Percentiles rank a stretch among this genome's conserved stretches.
These are phyloP conservation scores for Atopsyche davidsoni DNA, from an alignment of 1,140 invertebrate species.

Conservation along the genomic window DNA sequence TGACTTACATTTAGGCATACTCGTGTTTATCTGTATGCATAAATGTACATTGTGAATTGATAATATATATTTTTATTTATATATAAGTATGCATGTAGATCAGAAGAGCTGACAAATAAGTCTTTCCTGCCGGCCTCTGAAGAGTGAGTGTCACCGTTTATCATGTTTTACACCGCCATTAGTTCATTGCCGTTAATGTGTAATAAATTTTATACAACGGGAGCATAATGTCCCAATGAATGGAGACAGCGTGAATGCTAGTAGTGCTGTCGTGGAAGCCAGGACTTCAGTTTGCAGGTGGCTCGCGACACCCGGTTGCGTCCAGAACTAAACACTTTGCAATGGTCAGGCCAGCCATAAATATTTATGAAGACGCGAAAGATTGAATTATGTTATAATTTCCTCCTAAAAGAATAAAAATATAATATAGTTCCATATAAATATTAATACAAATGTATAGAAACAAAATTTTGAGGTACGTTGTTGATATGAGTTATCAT, in stretches of 20 bases:
- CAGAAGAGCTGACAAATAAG: slow-evolving; percentile 16
- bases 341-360: slow-evolving; percentile 7
- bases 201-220: slow-evolving; percentile 29
- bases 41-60: too few relatives aligned
- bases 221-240: slow-evolving; percentile 15
- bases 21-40: too few relatives aligned
- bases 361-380: slow-evolving; percentile 5
- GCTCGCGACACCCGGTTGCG: background rate
- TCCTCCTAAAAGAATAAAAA: slow-evolving; percentile 14
- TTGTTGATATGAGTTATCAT: slow-evolving; percentile 13
- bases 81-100: slow-evolving; percentile 3
- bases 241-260: slow-evolving; percentile 17
- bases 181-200: slow-evolving; percentile 24
- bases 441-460: slow-evolving; percentile 18
- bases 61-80: slow-evolving; percentile 12
- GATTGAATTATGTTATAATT: slow-evolving; percentile 12
- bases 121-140: slow-evolving; percentile 2
- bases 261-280: slow-evolving; percentile 1
- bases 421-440: slow-evolving; percentile 20
- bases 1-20: too few relatives aligned
- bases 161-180: slow-evolving; percentile 26
- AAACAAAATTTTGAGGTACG: slow-evolving; percentile 10
- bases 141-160: slow-evolving; percentile 19
- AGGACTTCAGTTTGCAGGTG: background rate
- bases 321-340: background rate